Conservation (phyloP, 2,113 vertebrate genomes). For the Pseudorasbora parva region DNA sequence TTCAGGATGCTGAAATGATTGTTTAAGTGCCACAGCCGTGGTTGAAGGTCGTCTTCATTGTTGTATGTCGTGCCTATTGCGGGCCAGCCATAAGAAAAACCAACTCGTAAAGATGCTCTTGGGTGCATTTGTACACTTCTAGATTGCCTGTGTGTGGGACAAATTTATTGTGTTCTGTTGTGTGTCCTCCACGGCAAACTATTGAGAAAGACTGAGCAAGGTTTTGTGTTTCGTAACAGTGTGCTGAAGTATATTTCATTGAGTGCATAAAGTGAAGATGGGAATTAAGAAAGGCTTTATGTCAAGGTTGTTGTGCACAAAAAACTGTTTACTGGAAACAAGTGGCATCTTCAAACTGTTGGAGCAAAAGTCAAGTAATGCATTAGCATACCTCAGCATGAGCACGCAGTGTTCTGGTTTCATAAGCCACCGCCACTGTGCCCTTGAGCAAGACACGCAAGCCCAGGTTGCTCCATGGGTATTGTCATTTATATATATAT, state of each 20-base stretch:
- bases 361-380: not conserved
- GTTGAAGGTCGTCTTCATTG: not conserved
- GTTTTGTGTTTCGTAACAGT: constrained; percentile 1
- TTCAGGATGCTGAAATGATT: not conserved
- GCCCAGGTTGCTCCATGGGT: no score
- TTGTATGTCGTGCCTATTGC: not conserved
- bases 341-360: not conserved
- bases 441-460: constrained; percentile 11
- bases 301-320: constrained; percentile 3
- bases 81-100: not conserved
- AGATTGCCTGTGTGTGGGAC: not conserved
- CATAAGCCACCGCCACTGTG: not conserved
- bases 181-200: not conserved
- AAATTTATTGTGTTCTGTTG: not conserved
- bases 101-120: not conserved
- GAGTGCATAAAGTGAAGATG: not conserved
- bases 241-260: not conserved
- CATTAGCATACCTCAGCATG: not conserved
- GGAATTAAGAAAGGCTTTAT: constrained; percentile 2
- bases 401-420: not conserved
- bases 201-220: not conserved
- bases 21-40: not conserved
- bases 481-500: no score
- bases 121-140: not conserved
- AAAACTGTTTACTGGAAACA: not conserved